A percentile compares a stretch with the other conserved stretches of the same genome.
These are phyloP conservation scores for Amblyjoppa fuscipennis DNA, from an alignment of 2,888 invertebrate genomes.

Conservation along the genomic window DNA sequence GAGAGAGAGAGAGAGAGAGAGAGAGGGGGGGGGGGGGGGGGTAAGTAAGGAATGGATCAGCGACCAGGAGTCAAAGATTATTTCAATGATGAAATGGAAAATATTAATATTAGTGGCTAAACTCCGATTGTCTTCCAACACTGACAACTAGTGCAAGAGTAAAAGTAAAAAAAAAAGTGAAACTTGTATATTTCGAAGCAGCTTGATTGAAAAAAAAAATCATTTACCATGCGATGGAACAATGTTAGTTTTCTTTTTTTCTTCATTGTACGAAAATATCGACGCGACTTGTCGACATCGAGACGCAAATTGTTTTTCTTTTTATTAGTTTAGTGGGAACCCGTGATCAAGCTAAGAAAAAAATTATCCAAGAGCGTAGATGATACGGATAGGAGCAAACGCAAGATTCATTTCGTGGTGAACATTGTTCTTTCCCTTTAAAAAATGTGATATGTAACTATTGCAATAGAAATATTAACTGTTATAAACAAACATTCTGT, in stretches of 20 bases:
- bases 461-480: slow-evolving; percentile 82
- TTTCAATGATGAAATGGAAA: slow-evolving; percentile 27
- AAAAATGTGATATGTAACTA: slow-evolving; percentile 82
- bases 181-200: slow-evolving; percentile 21
- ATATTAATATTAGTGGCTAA: slow-evolving; percentile 60
- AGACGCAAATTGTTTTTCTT: slow-evolving; percentile 24
- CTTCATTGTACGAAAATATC: slow-evolving; percentile 21
- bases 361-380: slow-evolving; percentile 22
- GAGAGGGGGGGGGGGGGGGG: too few species aligned
- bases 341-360: slow-evolving; percentile 2
- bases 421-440: slow-evolving; percentile 75
- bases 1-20: too few species aligned
- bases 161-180: slow-evolving; percentile 13
- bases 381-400: slow-evolving; percentile 21
- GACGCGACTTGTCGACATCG: background rate
- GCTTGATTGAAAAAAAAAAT: slow-evolving; percentile 18
- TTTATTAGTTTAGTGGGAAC: background rate
- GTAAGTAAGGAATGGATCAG: too few species aligned
- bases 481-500: slow-evolving; percentile 71
- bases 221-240: slow-evolving; percentile 9
- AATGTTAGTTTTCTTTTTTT: slow-evolving; percentile 40
- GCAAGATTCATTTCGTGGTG: slow-evolving; percentile 54
- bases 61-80: slow-evolving; percentile 48
- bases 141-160: slow-evolving; percentile 66
- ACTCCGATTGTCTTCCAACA: slow-evolving; percentile 79